Conservation (phyloP, 2,113 vertebrate species). For the Charina bottae region DNA sequence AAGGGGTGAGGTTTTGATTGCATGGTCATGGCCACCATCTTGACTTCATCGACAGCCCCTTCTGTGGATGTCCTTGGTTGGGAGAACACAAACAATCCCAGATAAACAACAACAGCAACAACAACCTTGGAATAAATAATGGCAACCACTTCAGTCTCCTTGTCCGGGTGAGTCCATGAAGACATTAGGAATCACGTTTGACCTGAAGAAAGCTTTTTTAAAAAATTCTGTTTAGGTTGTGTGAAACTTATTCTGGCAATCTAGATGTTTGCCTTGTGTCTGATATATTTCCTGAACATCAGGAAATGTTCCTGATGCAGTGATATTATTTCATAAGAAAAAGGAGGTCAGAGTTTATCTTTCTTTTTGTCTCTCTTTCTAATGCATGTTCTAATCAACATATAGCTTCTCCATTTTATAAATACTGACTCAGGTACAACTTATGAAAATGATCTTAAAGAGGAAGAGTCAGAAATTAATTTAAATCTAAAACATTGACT, state of each 20-base stretch:
- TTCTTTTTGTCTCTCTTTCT: neutral
- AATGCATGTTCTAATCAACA: neutral
- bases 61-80: neutral
- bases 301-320: neutral
- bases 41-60: neutral
- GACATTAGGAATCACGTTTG: neutral
- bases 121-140: neutral
- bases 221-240: neutral
- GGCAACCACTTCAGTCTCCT: neutral
- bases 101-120: neutral
- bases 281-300: neutral
- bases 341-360: neutral
- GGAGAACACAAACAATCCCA: neutral
- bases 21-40: neutral
- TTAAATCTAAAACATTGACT: constrained; percentile 5
- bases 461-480: neutral
- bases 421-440: neutral
- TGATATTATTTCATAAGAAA: neutral
- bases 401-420: neutral
- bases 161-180: neutral
- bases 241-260: neutral
- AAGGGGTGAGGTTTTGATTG: neutral
- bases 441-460: neutral
- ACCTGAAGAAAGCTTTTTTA: neutral
- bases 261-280: neutral